Percentiles rank a stretch among this genome's conserved stretches.
Conservation (phyloP, 2,797 vertebrate genomes). For the Phrynocephalus guinanensis region DNA sequence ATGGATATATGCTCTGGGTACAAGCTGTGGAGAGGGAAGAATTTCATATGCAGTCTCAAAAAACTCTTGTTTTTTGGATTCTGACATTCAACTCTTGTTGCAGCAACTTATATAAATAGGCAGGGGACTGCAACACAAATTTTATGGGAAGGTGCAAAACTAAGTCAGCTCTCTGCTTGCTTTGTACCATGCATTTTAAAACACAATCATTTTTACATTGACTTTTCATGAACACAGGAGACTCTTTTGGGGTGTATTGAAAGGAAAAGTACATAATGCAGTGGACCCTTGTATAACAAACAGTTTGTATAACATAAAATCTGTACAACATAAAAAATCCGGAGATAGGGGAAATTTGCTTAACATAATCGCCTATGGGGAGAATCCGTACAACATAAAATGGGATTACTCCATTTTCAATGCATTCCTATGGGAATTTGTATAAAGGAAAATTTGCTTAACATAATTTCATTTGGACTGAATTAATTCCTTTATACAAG, state of each 20-base stretch:
- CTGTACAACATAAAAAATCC: no score
- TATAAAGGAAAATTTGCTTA: no score
- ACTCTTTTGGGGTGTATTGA: conserved; percentile 17
- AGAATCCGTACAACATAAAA: no score
- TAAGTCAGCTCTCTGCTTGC: background rate
- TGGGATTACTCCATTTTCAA: no score
- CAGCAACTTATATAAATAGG: background rate
- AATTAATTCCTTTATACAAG: no score
- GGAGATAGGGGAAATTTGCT: no score
- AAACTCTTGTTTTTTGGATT: background rate
- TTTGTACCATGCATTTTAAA: background rate
- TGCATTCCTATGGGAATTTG: no score
- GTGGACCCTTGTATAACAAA: no score
- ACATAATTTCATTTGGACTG: no score
- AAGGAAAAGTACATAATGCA: background rate
- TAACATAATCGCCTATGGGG: no score
- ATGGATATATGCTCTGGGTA: background rate
- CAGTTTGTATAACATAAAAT: no score
- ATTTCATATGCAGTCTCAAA: background rate
- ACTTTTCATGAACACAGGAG: background rate
- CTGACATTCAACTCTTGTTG: background rate
- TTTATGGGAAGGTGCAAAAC: no score
- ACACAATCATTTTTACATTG: conserved; percentile 1
- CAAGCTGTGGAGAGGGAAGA: background rate
- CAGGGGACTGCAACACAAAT: background rate